Percentiles rank a stretch among this genome's conserved stretches.
Conservation (phyloP, 2,797 vertebrate genomes). For the Emydoidea blandingii region DNA sequence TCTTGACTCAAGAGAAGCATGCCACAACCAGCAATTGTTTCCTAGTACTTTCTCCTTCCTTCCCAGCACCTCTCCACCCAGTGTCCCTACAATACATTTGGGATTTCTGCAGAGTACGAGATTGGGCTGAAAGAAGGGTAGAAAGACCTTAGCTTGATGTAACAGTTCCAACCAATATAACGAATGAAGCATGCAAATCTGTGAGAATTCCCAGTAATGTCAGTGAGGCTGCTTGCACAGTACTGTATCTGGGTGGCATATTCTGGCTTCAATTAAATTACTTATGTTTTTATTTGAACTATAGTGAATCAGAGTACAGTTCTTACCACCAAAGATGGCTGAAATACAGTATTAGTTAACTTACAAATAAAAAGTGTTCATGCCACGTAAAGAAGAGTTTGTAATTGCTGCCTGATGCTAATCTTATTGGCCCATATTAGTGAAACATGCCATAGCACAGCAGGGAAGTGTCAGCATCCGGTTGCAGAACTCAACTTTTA, state of each 20-base stretch:
- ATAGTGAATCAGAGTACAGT: conserved; percentile 14
- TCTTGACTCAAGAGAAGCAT: neutral
- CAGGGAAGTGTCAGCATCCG: conserved; percentile 70
- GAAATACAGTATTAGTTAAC: conserved; percentile 65
- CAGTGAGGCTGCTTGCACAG: neutral
- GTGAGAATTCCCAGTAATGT: conserved; percentile 1
- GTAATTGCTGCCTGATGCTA: conserved; percentile 80
- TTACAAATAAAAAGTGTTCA: conserved; percentile 73
- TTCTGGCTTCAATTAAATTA: neutral
- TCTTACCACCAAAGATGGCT: conserved; percentile 37
- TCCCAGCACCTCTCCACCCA: neutral
- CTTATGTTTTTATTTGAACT: conserved; percentile 5
- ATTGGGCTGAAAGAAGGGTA: neutral
- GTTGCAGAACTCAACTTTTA: conserved; percentile 73
- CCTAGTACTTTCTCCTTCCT: neutral
- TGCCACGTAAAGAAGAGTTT: conserved; percentile 72
- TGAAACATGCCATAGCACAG: conserved; percentile 62
- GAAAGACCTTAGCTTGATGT: neutral
- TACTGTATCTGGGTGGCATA: neutral
- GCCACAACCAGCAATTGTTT: neutral
- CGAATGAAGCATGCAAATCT: neutral
- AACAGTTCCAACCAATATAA: neutral
- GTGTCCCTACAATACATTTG: neutral
- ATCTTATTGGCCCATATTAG: conserved; percentile 75
- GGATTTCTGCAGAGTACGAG: neutral